A percentile compares a stretch with the other conserved stretches of the same genome.
phyloP scores from a whole-genome alignment of 1,140 invertebrate genomes.

The Drosophila kanapiae region DNA sequence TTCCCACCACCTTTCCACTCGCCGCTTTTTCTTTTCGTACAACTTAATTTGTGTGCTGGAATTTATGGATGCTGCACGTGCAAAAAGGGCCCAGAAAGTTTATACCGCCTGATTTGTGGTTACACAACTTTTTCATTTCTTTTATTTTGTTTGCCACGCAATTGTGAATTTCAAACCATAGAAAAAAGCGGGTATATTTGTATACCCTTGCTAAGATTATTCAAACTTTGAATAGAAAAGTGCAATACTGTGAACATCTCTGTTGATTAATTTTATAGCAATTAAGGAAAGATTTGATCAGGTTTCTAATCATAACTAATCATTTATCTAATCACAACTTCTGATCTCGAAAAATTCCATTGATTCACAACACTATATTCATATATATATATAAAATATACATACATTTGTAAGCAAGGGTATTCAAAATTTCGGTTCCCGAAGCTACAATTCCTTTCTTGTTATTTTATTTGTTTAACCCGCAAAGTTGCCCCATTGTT shows the following conservation, averaged over 20 bases:
- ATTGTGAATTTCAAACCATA: conserved; percentile 57
- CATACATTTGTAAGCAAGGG: not conserved
- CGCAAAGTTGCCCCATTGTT: conserved; percentile 33
- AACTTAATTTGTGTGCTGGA: conserved; percentile 71
- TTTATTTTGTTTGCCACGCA: conserved; percentile 24
- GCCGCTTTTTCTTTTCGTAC: conserved; percentile 16
- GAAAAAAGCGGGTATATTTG: conserved; percentile 4
- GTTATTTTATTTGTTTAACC: conserved; percentile 33
- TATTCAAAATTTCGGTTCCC: not conserved
- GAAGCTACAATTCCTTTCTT: not conserved
- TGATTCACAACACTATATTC: not conserved
- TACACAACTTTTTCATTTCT: conserved; percentile 64
- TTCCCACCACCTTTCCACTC: not conserved
- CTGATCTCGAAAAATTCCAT: not conserved
- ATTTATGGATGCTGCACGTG: conserved; percentile 79
- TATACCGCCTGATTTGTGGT: conserved; percentile 81
- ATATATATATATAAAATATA: not conserved
- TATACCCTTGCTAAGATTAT: not conserved
- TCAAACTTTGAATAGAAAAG: not conserved
- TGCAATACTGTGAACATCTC: not conserved
- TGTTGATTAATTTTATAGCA: not conserved
- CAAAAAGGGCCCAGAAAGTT: conserved; percentile 64
- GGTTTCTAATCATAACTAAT: no score
- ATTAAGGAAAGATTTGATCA: no score
- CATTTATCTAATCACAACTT: no score